A percentile compares a stretch with the other conserved stretches of the same genome.
Conservation (phyloP, 2,113 vertebrate species). For the Thunnus thynnus region DNA sequence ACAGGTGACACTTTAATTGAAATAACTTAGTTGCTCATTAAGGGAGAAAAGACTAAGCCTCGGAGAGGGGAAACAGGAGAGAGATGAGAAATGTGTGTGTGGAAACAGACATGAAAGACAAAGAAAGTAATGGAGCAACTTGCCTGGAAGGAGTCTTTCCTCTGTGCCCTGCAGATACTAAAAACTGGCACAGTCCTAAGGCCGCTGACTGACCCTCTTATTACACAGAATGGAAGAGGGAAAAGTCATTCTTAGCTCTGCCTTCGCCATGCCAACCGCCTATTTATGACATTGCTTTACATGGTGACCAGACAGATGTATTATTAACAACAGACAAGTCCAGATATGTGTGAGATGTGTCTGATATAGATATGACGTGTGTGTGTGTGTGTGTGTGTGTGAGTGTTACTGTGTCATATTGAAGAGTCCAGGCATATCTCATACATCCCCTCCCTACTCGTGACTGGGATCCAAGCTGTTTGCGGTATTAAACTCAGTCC, state of each 20-base stretch:
- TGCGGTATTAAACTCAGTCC: conserved; percentile 20
- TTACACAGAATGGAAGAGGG: conserved; percentile 26
- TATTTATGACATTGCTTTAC: conserved; percentile 34
- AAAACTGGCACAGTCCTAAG: conserved; percentile 13
- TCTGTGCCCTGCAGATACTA: background rate
- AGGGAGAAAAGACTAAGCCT: conserved; percentile 40
- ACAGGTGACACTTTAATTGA: conserved; percentile 82
- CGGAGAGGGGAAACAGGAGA: conserved; percentile 9
- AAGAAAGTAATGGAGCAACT: conserved; percentile 38
- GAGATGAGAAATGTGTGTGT: conserved; percentile 15
- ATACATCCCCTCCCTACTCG: conserved; percentile 31
- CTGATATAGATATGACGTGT: conserved; percentile 16
- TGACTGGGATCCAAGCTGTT: conserved; percentile 43
- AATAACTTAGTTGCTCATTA: conserved; percentile 71
- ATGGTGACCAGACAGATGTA: conserved; percentile 44
- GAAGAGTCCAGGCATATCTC: conserved; percentile 9
- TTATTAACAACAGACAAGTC: conserved; percentile 37
- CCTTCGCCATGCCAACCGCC: conserved; percentile 24
- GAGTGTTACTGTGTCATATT: background rate
- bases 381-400: background rate
- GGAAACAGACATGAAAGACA: conserved; percentile 12
- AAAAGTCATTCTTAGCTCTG: conserved; percentile 22
- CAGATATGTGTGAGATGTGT: conserved; percentile 18
- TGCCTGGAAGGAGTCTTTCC: conserved; percentile 24
- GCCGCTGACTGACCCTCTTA: conserved; percentile 33